Evolutionary conservation across 2,888 invertebrate species (phyloP).

Genomic region (Patella ulyssiponensis): DNA sequence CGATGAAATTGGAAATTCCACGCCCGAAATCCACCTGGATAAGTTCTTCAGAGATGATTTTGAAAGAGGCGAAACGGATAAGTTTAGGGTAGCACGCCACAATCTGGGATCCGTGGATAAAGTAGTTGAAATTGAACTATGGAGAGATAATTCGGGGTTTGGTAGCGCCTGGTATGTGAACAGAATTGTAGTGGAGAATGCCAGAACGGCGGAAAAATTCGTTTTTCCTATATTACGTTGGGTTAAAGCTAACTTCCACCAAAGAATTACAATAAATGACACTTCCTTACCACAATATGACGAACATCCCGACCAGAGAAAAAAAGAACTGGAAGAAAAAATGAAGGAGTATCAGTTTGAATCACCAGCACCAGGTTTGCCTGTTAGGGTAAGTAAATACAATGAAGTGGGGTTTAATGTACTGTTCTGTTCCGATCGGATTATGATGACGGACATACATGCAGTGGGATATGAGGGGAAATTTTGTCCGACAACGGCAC

Average conservation of each 20-base stretch:
- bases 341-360: conserved; percentile 49
- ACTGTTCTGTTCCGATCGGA: no score
- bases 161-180: conserved; percentile 72
- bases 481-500: no score
- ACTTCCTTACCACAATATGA: conserved; percentile 72
- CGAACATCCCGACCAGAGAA: conserved; percentile 66
- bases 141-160: conserved; percentile 68
- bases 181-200: conserved; percentile 62
- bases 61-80: conserved; percentile 49
- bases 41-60: conserved; percentile 56
- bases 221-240: conserved; percentile 73
- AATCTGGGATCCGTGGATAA: conserved; percentile 41
- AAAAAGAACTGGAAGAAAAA: conserved; percentile 70
- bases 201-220: conserved; percentile 54
- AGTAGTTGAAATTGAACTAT: conserved; percentile 63
- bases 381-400: conserved; percentile 52
- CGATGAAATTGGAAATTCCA: conserved; percentile 64
- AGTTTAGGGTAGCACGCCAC: conserved; percentile 52
- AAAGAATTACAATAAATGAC: conserved; percentile 71
- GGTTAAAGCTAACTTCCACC: conserved; percentile 68
- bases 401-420: no score
- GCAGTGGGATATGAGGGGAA: no score
- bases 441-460: no score
- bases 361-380: conserved; percentile 48
- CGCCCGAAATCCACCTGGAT: conserved; percentile 67